These are phyloP conservation scores for Antheraea yamamai DNA, from an alignment of 2,888 invertebrate genomes.

Conservation along the genomic window DNA sequence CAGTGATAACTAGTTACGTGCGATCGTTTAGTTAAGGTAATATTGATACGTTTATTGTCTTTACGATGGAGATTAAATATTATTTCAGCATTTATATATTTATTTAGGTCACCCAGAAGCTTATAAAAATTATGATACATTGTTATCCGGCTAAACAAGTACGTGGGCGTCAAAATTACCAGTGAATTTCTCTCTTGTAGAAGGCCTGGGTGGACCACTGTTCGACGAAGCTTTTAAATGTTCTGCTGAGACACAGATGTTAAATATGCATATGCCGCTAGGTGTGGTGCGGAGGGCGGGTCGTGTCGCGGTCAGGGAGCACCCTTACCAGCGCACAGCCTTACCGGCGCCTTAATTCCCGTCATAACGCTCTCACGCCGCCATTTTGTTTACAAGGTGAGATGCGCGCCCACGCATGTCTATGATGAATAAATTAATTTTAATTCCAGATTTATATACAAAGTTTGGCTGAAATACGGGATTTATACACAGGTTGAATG, in stretches of 20 bases:
- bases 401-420: constrained; percentile 71
- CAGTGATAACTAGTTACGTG: constrained; percentile 60
- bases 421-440: constrained; percentile 64
- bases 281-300: constrained; percentile 93
- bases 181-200: constrained; percentile 35
- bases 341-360: constrained; percentile 87
- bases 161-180: constrained; percentile 28
- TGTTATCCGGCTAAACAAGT: background rate
- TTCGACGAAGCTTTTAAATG: constrained; percentile 50
- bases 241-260: constrained; percentile 63
- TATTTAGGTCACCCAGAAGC: constrained; percentile 31
- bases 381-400: constrained; percentile 82
- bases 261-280: constrained; percentile 81
- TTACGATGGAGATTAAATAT: constrained; percentile 61
- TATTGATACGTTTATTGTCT: constrained; percentile 41
- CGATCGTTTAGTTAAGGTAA: constrained; percentile 44
- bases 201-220: constrained; percentile 43
- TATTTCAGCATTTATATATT: constrained; percentile 71
- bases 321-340: constrained; percentile 96
- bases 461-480: constrained; percentile 13
- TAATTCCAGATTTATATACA: constrained; percentile 34
- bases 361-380: constrained; percentile 77
- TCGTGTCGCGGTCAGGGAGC: constrained; percentile 95
- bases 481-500: background rate
- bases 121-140: constrained; percentile 3